phyloP scores from a whole-genome alignment of 1,140 invertebrate genomes.

The Conopomorpha cramerella region DNA sequence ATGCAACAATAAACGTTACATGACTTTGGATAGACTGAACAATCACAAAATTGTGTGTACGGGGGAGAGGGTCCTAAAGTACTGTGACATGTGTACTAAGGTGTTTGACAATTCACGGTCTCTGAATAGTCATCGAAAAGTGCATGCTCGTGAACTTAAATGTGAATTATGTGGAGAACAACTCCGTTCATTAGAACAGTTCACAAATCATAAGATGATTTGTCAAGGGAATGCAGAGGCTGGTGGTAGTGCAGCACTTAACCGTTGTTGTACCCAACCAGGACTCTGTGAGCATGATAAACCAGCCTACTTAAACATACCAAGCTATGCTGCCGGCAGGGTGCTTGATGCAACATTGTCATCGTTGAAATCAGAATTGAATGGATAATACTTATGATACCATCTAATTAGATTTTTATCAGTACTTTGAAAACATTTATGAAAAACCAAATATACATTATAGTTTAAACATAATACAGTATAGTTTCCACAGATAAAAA shows the following conservation, averaged over 20 bases:
- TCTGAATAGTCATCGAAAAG: constrained; percentile 59
- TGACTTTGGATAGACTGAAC: constrained; percentile 56
- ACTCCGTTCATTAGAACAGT: constrained; percentile 51
- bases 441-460: constrained; percentile 43
- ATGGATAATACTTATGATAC: constrained; percentile 23
- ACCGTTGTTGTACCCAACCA: constrained; percentile 48
- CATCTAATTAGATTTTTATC: too few species aligned
- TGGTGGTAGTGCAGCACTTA: constrained; percentile 18
- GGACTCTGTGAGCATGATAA: constrained; percentile 58
- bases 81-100: constrained; percentile 60
- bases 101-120: constrained; percentile 61
- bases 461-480: constrained; percentile 43
- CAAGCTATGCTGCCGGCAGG: constrained; percentile 42
- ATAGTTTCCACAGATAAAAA: constrained; percentile 53
- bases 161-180: constrained; percentile 59
- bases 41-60: constrained; percentile 58
- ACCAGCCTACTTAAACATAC: constrained; percentile 56
- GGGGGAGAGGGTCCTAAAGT: constrained; percentile 54
- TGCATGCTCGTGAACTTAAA: constrained; percentile 57
- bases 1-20: constrained; percentile 59
- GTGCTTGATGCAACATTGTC: constrained; percentile 50
- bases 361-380: constrained; percentile 54
- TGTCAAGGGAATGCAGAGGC: constrained; percentile 27
- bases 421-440: too few species aligned
- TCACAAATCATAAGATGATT: constrained; percentile 52